These are phyloP conservation scores for Parasteatoda lunata DNA, from an alignment of 2,888 invertebrate species.

Conservation along the genomic window DNA sequence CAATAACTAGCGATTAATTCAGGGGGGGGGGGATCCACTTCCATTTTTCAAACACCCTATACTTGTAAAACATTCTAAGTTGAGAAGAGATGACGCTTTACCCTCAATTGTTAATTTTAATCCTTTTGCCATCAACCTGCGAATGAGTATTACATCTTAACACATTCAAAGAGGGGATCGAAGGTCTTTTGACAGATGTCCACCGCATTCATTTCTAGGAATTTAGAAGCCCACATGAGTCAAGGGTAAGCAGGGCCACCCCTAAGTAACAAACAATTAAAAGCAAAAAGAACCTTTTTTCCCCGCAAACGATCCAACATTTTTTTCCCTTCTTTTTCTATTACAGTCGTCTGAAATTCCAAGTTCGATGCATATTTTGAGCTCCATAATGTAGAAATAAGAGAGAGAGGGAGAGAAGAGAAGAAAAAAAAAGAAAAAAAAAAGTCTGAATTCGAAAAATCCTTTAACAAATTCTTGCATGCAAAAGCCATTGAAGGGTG, in stretches of 20 bases:
- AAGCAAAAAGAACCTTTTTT: not conserved
- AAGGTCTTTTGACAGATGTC: not conserved
- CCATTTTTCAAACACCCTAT: too few species aligned
- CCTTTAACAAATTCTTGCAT: slow-evolving; percentile 20
- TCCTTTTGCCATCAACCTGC: too few species aligned
- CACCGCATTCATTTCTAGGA: not conserved
- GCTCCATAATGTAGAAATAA: not conserved
- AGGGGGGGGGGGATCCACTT: too few species aligned
- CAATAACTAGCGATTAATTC: too few species aligned
- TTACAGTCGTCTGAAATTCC: not conserved
- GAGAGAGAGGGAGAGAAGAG: not conserved
- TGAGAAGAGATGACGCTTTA: too few species aligned
- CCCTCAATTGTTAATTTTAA: too few species aligned
- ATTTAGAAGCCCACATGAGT: slow-evolving; percentile 2
- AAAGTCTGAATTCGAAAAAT: slow-evolving; percentile 24
- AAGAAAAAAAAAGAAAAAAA: not conserved
- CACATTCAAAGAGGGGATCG: not conserved
- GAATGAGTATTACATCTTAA: too few species aligned
- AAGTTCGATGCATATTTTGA: not conserved
- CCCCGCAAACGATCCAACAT: not conserved
- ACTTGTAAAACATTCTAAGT: too few species aligned
- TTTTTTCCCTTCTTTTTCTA: not conserved
- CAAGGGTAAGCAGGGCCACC: not conserved
- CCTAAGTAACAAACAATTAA: not conserved
- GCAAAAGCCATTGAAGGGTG: slow-evolving; percentile 3